Evolutionary conservation across 2,888 invertebrate species (phyloP).

Genomic region (Caenorhabditis zanzibari): DNA sequence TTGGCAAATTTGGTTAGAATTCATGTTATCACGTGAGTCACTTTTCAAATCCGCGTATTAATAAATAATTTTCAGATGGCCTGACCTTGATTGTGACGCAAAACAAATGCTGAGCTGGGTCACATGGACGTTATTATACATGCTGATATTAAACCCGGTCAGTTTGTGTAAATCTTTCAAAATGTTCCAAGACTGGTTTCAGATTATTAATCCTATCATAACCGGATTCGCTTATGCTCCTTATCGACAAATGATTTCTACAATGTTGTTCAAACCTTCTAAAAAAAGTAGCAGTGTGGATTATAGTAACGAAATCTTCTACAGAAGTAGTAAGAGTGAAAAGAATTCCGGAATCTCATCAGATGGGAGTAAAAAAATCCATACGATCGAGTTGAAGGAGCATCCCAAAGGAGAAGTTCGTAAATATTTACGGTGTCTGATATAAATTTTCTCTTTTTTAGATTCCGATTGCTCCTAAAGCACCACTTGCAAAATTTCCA

Average conservation of each 20-base stretch:
- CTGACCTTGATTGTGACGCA: slow-evolving; percentile 69
- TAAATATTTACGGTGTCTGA: neutral
- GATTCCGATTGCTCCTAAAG: neutral
- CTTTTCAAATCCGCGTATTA: no score
- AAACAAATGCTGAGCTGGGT: slow-evolving; percentile 81
- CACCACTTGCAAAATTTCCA: slow-evolving; percentile 38
- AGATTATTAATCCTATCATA: slow-evolving; percentile 83
- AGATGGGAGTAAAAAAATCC: neutral
- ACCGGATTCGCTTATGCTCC: slow-evolving; percentile 83
- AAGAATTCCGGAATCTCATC: neutral
- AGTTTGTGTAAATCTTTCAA: neutral
- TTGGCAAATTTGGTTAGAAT: slow-evolving; percentile 82
- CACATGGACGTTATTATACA: slow-evolving; percentile 81
- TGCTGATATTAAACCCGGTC: slow-evolving; percentile 82
- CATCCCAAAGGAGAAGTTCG: neutral
- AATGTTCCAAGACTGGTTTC: neutral
- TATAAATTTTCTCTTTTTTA: neutral
- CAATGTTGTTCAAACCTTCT: neutral
- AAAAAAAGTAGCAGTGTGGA: neutral
- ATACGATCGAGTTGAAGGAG: neutral
- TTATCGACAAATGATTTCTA: slow-evolving; percentile 69
- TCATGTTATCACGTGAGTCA: slow-evolving; percentile 79
- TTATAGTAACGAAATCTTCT: neutral
- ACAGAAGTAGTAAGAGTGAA: neutral
- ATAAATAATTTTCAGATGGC: slow-evolving; percentile 64